These are phyloP conservation scores for Ciconia boyciana DNA, from an alignment of 2,113 vertebrate genomes.

Conservation along the genomic window DNA sequence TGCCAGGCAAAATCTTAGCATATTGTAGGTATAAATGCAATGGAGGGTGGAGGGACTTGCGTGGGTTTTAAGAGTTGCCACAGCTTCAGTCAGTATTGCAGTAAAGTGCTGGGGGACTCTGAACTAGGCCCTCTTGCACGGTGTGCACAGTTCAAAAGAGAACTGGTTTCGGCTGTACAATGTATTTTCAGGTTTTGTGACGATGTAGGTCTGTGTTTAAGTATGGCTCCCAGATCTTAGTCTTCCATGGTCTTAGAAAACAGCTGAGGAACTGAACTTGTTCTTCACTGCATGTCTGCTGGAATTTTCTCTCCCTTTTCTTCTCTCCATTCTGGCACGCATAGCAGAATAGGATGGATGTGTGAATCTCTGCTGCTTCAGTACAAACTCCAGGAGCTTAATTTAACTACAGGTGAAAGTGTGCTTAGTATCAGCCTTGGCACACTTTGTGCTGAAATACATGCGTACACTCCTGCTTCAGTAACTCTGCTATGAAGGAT, in stretches of 20 bases:
- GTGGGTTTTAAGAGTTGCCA: not conserved
- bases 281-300: not conserved
- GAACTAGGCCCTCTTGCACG: not conserved
- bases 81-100: not conserved
- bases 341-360: not conserved
- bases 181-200: not conserved
- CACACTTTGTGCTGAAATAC: not conserved
- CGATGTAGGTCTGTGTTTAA: not conserved
- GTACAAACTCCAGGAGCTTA: not conserved
- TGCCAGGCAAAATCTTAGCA: not conserved
- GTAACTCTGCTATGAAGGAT: not conserved
- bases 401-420: not conserved
- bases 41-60: not conserved
- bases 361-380: not conserved
- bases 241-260: not conserved
- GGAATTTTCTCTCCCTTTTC: not conserved
- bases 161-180: not conserved
- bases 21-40: not conserved
- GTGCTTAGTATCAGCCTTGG: not conserved
- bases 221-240: not conserved
- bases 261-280: not conserved
- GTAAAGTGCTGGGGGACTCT: not conserved
- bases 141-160: not conserved
- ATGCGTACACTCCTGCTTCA: rapidly evolving
- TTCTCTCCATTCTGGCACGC: not conserved